A percentile compares a stretch with the other conserved stretches of the same genome.
Conservation (phyloP, 2,888 invertebrate genomes). For the Synergus japonicus region DNA sequence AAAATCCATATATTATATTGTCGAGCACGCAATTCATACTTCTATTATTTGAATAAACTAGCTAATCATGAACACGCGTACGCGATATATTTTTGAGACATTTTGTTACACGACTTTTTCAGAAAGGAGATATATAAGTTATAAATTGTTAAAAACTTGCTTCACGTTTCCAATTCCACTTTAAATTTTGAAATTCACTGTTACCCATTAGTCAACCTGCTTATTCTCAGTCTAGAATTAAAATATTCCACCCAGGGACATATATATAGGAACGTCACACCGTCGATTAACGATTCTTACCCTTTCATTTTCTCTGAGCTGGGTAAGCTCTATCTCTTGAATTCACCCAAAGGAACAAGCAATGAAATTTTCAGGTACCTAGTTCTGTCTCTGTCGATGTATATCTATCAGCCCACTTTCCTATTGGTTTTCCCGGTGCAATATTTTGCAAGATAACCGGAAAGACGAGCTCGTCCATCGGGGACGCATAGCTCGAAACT, state of each 20-base stretch:
- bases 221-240: not conserved
- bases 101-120: too few species aligned
- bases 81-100: too few species aligned
- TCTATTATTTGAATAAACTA: too few species aligned
- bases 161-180: too few species aligned
- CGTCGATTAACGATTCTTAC: conserved; percentile 11
- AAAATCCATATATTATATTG: too few species aligned
- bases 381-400: not conserved
- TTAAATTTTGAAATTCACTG: not conserved
- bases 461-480: conserved; percentile 42
- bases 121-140: too few species aligned
- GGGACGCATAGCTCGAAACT: conserved; percentile 42
- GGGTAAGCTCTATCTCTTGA: not conserved
- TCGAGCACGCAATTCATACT: too few species aligned
- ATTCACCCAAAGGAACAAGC: conserved; percentile 13
- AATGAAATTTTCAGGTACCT: conserved; percentile 23
- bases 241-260: conserved; percentile 7
- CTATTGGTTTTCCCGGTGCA: conserved; percentile 43
- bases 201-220: not conserved
- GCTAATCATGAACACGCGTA: too few species aligned
- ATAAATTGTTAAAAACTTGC: too few species aligned
- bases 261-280: not conserved
- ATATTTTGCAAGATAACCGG: conserved; percentile 54
- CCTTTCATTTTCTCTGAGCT: not conserved
- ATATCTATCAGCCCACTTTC: conserved; percentile 30